Evolutionary conservation across 2,797 vertebrate species (phyloP).

Genomic region (Gymnodraco acuticeps): DNA sequence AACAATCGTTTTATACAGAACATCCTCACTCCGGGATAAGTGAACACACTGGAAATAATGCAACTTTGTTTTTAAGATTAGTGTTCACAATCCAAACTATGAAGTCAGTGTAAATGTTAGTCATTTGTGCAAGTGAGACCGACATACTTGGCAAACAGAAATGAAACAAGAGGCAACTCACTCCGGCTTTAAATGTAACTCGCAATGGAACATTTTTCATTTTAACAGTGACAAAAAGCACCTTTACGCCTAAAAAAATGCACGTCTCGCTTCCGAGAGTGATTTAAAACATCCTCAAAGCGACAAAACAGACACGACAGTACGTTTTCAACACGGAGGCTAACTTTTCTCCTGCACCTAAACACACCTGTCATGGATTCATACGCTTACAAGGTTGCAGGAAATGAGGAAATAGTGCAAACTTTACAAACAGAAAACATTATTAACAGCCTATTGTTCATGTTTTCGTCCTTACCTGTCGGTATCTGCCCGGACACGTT

Average conservation of each 20-base stretch:
- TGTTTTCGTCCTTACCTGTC: slow-evolving; percentile 68
- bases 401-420: neutral
- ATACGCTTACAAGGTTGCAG: neutral
- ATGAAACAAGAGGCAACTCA: slow-evolving; percentile 25
- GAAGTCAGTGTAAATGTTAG: neutral
- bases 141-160: slow-evolving; percentile 35
- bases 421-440: slow-evolving; percentile 25
- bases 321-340: slow-evolving; percentile 13
- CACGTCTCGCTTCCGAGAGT: neutral
- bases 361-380: slow-evolving; percentile 68
- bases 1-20: neutral
- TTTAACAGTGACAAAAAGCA: neutral
- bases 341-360: slow-evolving; percentile 63
- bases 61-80: slow-evolving; percentile 28
- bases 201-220: neutral
- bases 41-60: neutral
- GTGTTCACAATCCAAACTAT: neutral
- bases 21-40: neutral
- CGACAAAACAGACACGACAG: neutral
- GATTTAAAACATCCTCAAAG: neutral
- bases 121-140: neutral
- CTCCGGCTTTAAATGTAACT: neutral
- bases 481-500: slow-evolving; percentile 64
- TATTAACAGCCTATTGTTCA: neutral
- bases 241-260: neutral